Conservation (phyloP, 2,113 vertebrate genomes). For the Ceratotherium simum region DNA sequence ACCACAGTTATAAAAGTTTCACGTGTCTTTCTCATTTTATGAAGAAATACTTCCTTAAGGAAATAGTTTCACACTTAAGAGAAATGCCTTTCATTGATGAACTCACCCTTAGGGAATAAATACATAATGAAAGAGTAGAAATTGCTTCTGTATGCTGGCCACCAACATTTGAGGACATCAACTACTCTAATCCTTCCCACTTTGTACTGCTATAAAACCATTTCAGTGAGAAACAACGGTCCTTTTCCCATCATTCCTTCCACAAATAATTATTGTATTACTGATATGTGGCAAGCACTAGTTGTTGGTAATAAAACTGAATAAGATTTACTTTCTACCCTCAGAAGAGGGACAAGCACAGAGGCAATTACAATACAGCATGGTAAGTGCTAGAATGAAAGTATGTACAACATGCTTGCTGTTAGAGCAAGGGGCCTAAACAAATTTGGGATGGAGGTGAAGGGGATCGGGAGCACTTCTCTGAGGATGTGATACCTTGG, state of each 20-base stretch:
- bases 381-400: background rate
- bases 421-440: accelerated
- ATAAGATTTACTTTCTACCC: background rate
- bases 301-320: background rate
- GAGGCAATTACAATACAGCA: accelerated
- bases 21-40: constrained; percentile 14
- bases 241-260: background rate
- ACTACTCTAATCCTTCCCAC: background rate
- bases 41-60: constrained; percentile 46
- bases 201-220: background rate
- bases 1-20: constrained; percentile 39
- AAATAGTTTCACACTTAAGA: constrained; percentile 61
- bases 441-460: background rate
- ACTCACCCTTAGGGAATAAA: constrained; percentile 25
- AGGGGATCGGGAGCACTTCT: background rate
- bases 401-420: background rate
- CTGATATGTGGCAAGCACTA: background rate
- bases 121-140: constrained; percentile 14
- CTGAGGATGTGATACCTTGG: background rate
- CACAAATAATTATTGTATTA: background rate
- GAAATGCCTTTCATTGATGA: constrained; percentile 51
- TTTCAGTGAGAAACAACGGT: background rate
- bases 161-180: background rate
- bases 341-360: background rate
- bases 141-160: background rate